Conservation (phyloP, 2,113 vertebrate genomes). For the Pelmatolapia mariae region DNA sequence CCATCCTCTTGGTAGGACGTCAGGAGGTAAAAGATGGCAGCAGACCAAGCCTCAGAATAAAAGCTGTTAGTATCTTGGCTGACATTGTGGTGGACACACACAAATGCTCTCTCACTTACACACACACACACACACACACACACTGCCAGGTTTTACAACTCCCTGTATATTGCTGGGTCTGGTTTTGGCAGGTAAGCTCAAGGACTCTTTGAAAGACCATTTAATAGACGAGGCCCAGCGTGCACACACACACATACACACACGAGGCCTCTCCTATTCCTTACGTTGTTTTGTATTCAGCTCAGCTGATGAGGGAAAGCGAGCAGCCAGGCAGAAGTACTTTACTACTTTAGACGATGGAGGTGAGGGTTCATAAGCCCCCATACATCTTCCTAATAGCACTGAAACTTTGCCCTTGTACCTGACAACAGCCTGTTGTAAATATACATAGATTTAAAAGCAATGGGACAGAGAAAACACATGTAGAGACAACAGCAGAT, state of each 20-base stretch:
- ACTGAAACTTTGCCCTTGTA: slow-evolving; percentile 3
- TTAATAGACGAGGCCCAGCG: slow-evolving; percentile 39
- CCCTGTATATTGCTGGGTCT: slow-evolving; percentile 59
- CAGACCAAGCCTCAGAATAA: slow-evolving; percentile 66
- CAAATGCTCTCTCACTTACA: neutral
- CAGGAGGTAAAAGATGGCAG: slow-evolving; percentile 51
- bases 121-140: slow-evolving; percentile 21
- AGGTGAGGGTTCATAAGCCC: neutral
- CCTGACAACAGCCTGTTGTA: neutral
- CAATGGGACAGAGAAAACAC: neutral
- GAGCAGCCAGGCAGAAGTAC: slow-evolving; percentile 23
- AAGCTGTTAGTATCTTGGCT: slow-evolving; percentile 75
- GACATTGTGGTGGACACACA: slow-evolving; percentile 62
- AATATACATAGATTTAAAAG: neutral
- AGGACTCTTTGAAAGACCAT: slow-evolving; percentile 72
- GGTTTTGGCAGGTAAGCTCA: slow-evolving; percentile 67
- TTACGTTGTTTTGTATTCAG: slow-evolving; percentile 61
- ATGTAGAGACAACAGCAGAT: neutral
- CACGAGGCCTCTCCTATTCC: neutral
- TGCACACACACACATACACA: neutral
- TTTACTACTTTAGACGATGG: slow-evolving; percentile 20
- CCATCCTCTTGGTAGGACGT: slow-evolving; percentile 19
- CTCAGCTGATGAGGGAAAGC: slow-evolving; percentile 33
- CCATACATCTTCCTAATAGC: slow-evolving; percentile 30
- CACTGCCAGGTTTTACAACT: slow-evolving; percentile 67